Evolutionary conservation across 2,888 invertebrate genomes (phyloP).

Genomic region (Cordylochernes scorpioides): DNA sequence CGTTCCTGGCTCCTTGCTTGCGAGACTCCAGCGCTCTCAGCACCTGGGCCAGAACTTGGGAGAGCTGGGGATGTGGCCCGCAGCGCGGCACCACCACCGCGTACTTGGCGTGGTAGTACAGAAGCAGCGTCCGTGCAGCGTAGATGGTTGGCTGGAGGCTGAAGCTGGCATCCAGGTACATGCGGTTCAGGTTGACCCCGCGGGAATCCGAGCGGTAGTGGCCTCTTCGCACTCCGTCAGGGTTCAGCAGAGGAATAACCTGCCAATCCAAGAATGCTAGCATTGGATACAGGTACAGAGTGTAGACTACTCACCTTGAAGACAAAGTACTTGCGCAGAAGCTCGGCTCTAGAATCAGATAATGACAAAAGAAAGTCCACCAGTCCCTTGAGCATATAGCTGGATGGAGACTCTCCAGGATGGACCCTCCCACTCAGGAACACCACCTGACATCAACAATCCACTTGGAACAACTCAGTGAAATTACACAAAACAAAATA

Average conservation of each 20-base stretch:
- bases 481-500: not conserved
- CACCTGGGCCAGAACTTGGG: too few relatives aligned
- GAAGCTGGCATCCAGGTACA: constrained; percentile 50
- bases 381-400: constrained; percentile 67
- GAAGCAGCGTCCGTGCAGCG: constrained; percentile 42
- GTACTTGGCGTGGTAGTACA: constrained; percentile 21
- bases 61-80: too few relatives aligned
- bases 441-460: constrained; percentile 31
- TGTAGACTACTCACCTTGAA: too few relatives aligned
- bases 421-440: constrained; percentile 68
- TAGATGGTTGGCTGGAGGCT: constrained; percentile 53
- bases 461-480: not conserved
- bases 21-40: too few relatives aligned
- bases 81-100: not conserved
- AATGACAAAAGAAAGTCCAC: constrained; percentile 44
- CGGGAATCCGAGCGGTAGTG: constrained; percentile 61
- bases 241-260: constrained; percentile 68
- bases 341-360: constrained; percentile 43
- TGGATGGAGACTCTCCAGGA: constrained; percentile 72
- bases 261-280: too few relatives aligned
- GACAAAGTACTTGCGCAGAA: constrained; percentile 32
- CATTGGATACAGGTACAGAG: too few relatives aligned
- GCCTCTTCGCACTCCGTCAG: constrained; percentile 61
- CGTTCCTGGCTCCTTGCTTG: too few relatives aligned
- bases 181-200: constrained; percentile 61